Conservation (phyloP, 1,140 invertebrate genomes). For the Andrena cerasifolii region DNA sequence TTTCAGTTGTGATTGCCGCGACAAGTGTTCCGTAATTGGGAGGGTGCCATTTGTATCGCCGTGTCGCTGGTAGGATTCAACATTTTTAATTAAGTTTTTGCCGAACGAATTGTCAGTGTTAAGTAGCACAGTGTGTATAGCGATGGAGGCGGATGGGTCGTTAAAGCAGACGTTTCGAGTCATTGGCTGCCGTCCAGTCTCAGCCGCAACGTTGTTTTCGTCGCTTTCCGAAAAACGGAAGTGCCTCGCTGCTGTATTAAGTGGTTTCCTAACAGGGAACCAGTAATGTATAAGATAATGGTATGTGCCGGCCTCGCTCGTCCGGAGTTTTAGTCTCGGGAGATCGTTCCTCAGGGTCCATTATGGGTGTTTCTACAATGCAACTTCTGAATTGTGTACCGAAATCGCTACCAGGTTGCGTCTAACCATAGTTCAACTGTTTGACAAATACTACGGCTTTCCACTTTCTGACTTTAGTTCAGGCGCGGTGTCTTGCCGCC, state of each 20-base stretch:
- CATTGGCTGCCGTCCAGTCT: slow-evolving; percentile 74
- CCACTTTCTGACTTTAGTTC: too few species aligned
- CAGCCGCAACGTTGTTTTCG: slow-evolving; percentile 62
- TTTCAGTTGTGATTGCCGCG: background rate
- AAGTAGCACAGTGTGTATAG: background rate
- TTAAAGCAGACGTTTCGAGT: slow-evolving; percentile 59
- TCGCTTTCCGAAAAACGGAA: slow-evolving; percentile 44
- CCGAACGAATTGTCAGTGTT: too few species aligned
- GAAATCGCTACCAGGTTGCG: too few species aligned
- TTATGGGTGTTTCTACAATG: too few species aligned
- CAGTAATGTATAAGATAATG: slow-evolving; percentile 19
- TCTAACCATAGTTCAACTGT: too few species aligned
- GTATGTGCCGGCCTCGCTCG: slow-evolving; percentile 31
- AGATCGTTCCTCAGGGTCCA: too few species aligned
- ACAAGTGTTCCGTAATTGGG: slow-evolving; percentile 6
- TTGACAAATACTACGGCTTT: too few species aligned
- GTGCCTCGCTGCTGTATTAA: slow-evolving; percentile 25
- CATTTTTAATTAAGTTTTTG: too few species aligned
- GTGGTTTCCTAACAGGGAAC: slow-evolving; percentile 15
- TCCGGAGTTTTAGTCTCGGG: background rate
- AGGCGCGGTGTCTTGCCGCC: too few species aligned
- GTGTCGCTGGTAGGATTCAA: too few species aligned
- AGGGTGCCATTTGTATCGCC: too few species aligned
- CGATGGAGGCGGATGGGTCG: slow-evolving; percentile 10
- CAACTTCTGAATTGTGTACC: too few species aligned